Evolutionary conservation across 92 coral and sea anemone genomes (phyloP), one percentile per base, ranked within the genome.

Genomic region (Zoanthus gigantus): DNA sequence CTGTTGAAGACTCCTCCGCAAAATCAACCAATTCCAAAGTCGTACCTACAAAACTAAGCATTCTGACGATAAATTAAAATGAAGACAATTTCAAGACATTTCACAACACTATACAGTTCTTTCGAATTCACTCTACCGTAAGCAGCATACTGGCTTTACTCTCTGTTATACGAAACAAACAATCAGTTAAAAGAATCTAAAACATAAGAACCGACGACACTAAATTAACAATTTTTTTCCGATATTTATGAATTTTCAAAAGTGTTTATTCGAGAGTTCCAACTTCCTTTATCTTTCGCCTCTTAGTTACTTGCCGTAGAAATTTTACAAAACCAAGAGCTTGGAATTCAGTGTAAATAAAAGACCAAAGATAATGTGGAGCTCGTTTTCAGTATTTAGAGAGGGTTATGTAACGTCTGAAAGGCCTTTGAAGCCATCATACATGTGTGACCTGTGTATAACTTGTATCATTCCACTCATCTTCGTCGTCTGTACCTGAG

Each of bases 401-500:
- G 30, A 63, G 69, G 69, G 5, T 28, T 17, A 17, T 63, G 9
- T 63, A 18, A 7, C 31, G 28, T 63, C 5, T 69, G 46, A 8
- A 34, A 44, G 11, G 17, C 47, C 15, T 29, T 31, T 9, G 16
- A 18, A 44, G 61, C 28, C 45, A 48, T 57, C 66, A 81, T 9
- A 81, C 85, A 23, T 81, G 85, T 29, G 85, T 81, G 46, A 81
- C 71, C 46, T 81, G 76, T 60, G 37, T 23, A 66, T 81, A 81
- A 32, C 76, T 13, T 5, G 75, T 0, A 0, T 81, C 85, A 67
- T 89, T 76, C 99, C 99, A 97, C 18, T 96, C 93, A 23, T 87
- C 93, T 67, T 95, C 98, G 11, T 90, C 82, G 30, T 95, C 99
- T 0, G 99, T 88, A 34, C 94, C 98, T 3, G 99, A 96, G 60